These are phyloP conservation scores for Xenentodon cancila DNA, from an alignment of 2,797 vertebrate species.

Conservation along the genomic window DNA sequence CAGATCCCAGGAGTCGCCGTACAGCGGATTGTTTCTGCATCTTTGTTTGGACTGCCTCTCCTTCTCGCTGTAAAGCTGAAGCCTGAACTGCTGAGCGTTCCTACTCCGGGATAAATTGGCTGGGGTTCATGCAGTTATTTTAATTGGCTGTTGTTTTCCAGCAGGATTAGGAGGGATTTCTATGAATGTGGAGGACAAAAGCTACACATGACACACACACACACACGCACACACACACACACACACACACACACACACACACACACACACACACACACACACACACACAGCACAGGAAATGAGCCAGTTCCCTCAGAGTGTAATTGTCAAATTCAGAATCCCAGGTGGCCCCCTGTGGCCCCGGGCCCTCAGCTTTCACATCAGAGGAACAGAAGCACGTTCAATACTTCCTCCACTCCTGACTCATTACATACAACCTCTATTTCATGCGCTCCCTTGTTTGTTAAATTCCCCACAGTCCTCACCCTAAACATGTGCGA, in stretches of 20 bases:
- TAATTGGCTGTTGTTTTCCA: constrained; percentile 69
- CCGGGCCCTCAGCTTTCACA: constrained; percentile 51
- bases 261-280: neutral
- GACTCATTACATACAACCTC: constrained; percentile 57
- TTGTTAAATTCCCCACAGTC: constrained; percentile 58
- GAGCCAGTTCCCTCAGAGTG: constrained; percentile 47
- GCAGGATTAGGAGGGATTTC: constrained; percentile 53
- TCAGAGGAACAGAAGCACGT: constrained; percentile 59
- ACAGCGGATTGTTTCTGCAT: constrained; percentile 37
- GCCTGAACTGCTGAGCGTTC: constrained; percentile 36
- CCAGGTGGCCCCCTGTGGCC: constrained; percentile 55
- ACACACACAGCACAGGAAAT: constrained; percentile 16
- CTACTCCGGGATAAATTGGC: constrained; percentile 56
- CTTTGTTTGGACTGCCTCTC: constrained; percentile 33
- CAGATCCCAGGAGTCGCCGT: constrained; percentile 59
- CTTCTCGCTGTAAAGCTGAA: constrained; percentile 9
- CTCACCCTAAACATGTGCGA: constrained; percentile 66
- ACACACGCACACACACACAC: neutral
- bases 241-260: neutral
- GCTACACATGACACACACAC: neutral
- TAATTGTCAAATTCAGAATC: constrained; percentile 53
- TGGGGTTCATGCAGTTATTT: constrained; percentile 58
- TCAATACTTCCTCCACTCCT: constrained; percentile 59
- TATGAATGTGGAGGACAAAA: constrained; percentile 30
- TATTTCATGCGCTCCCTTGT: constrained; percentile 51